Percentiles rank a stretch among this genome's conserved stretches.
Conservation (phyloP, 1,140 invertebrate genomes). For the Macrostomum lignano region DNA sequence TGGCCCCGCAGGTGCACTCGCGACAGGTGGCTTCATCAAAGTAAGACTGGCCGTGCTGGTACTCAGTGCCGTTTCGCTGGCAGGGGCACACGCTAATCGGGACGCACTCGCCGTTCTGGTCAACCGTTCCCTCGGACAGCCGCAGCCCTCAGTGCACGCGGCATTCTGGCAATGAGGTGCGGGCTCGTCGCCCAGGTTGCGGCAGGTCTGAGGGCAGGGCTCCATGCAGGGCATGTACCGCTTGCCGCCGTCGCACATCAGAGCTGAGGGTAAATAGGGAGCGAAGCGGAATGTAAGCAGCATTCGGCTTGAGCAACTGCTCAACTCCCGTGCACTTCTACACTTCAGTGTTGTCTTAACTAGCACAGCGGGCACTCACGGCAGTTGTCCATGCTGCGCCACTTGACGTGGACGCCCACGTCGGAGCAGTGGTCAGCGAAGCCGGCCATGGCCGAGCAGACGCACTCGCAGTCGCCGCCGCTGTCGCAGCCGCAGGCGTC, state of each 20-base stretch:
- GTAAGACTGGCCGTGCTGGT: too few relatives aligned
- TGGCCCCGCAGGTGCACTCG: too few relatives aligned
- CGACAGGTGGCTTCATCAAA: too few relatives aligned
- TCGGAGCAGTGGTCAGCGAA: conserved; percentile 50
- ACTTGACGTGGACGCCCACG: conserved; percentile 35
- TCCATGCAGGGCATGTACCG: conserved; percentile 45
- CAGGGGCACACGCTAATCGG: conserved; percentile 43
- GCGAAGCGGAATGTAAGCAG: conserved; percentile 30
- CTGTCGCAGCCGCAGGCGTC: conserved; percentile 45
- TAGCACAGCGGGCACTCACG: conserved; percentile 35
- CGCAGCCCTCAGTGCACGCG: conserved; percentile 57
- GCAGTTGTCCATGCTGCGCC: conserved; percentile 48
- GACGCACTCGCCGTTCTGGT: conserved; percentile 38
- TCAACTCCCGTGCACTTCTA: too few relatives aligned
- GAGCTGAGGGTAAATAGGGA: conserved; percentile 24
- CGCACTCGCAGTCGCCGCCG: conserved; percentile 58
- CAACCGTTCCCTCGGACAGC: conserved; percentile 47
- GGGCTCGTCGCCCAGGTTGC: conserved; percentile 35
- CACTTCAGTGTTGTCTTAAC: conserved; percentile 20
- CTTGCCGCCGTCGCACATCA: conserved; percentile 43
- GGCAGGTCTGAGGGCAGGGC: conserved; percentile 40
- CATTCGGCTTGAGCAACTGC: too few relatives aligned
- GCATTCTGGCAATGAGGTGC: conserved; percentile 31
- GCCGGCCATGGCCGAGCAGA: conserved; percentile 53
- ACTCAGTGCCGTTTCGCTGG: conserved; percentile 37